Percentiles rank a stretch among this genome's conserved stretches.
Evolutionary conservation across 2,797 vertebrate species (phyloP).

Genomic region (Tapirus indicus): DNA sequence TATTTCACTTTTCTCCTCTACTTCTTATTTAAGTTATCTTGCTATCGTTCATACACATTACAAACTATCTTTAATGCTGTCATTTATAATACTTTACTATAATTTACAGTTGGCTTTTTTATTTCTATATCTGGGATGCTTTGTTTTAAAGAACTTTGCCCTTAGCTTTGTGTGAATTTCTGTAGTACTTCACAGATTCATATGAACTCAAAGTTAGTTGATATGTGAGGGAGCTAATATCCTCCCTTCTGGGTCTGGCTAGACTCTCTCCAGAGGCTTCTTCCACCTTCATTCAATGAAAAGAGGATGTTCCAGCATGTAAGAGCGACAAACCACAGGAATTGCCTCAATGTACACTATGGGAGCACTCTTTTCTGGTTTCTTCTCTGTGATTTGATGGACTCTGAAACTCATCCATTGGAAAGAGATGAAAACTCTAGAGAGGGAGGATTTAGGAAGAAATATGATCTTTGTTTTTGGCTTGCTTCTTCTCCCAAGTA

Average conservation of each 20-base stretch:
- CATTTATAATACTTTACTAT: neutral
- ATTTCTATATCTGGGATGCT: neutral
- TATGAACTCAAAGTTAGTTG: neutral
- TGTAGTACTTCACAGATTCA: neutral
- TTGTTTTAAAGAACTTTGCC: neutral
- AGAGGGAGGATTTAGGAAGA: neutral
- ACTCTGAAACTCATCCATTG: neutral
- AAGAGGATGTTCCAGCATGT: neutral
- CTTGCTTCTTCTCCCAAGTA: slow-evolving; percentile 30
- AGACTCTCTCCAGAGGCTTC: neutral
- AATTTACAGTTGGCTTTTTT: neutral
- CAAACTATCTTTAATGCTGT: neutral
- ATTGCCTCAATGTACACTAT: neutral
- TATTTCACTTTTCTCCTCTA: neutral
- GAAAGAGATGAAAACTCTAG: neutral
- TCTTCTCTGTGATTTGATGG: neutral
- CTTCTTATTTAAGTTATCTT: neutral
- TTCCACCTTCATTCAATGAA: neutral
- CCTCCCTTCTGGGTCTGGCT: neutral
- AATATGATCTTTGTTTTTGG: neutral
- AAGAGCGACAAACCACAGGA: neutral
- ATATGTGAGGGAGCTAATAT: neutral
- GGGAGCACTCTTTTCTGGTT: neutral
- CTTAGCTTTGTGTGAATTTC: slow-evolving; percentile 7
- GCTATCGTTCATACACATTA: neutral